Conservation (phyloP, 2,888 invertebrate species). For the Phasia obesa region DNA sequence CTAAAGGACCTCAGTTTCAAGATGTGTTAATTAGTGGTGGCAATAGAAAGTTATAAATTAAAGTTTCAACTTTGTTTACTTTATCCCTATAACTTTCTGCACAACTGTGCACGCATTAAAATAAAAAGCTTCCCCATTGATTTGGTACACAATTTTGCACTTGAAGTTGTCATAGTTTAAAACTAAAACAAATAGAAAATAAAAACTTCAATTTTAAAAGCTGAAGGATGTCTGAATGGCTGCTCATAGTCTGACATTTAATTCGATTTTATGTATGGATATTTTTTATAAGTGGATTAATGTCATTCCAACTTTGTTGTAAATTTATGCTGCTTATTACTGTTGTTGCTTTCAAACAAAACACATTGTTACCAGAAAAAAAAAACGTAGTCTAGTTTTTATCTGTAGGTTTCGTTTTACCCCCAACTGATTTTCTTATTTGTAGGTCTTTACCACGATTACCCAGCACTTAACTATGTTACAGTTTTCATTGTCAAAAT, state of each 20-base stretch:
- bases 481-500: conserved; percentile 59
- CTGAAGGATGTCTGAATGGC: conserved; percentile 40
- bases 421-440: background rate
- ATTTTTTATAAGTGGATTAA: conserved; percentile 49
- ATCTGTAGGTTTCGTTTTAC: background rate
- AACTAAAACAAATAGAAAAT: background rate
- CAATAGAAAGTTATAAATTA: too few relatives aligned
- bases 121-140: conserved; percentile 1
- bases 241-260: conserved; percentile 53
- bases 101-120: background rate
- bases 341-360: background rate
- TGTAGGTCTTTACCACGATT: background rate
- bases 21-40: too few relatives aligned
- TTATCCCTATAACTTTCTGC: background rate
- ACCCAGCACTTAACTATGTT: conserved; percentile 45
- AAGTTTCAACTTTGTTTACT: too few relatives aligned
- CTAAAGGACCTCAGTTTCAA: too few relatives aligned
- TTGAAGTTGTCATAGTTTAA: conserved; percentile 45
- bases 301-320: conserved; percentile 46
- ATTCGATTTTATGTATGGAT: conserved; percentile 19
- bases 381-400: conserved; percentile 25
- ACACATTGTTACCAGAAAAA: conserved; percentile 25
- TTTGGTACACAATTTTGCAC: conserved; percentile 37
- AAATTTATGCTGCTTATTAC: conserved; percentile 21
- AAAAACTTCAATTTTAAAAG: conserved; percentile 13